phyloP scores from a whole-genome alignment of 2,113 vertebrate species.

The Dascyllus trimaculatus region DNA sequence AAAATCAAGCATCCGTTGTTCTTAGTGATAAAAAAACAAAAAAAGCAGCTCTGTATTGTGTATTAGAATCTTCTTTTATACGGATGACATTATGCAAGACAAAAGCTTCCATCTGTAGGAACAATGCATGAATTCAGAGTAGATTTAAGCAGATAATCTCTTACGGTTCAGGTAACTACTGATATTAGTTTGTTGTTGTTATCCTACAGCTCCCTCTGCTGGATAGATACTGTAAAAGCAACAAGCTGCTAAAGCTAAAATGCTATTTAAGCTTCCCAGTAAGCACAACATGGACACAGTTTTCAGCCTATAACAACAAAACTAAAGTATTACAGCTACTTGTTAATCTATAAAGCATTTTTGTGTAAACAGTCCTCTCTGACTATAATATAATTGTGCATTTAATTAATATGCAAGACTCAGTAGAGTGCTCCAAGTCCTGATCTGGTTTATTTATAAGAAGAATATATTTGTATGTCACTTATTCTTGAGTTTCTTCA shows the following conservation, averaged over 20 bases:
- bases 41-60: not conserved
- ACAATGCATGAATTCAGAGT: not conserved
- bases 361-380: too few relatives aligned
- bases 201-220: slow-evolving; percentile 73
- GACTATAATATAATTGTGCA: too few relatives aligned
- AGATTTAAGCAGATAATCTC: slow-evolving; percentile 29
- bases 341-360: too few relatives aligned
- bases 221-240: slow-evolving; percentile 16
- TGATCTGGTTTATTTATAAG: too few relatives aligned
- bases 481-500: too few relatives aligned
- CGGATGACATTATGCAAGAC: not conserved
- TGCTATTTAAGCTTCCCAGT: too few relatives aligned
- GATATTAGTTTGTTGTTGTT: not conserved
- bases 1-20: slow-evolving; percentile 16
- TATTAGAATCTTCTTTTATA: slow-evolving; percentile 7
- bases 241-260: not conserved
- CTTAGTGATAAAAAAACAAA: slow-evolving; percentile 5
- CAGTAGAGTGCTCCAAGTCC: too few relatives aligned
- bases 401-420: too few relatives aligned
- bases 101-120: not conserved
- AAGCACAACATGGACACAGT: too few relatives aligned
- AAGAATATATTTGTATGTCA: too few relatives aligned
- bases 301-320: too few relatives aligned
- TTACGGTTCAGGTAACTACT: not conserved
- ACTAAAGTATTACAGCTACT: too few relatives aligned